Conservation (phyloP, 2,888 invertebrate genomes). For the Achlya flavicornis region DNA sequence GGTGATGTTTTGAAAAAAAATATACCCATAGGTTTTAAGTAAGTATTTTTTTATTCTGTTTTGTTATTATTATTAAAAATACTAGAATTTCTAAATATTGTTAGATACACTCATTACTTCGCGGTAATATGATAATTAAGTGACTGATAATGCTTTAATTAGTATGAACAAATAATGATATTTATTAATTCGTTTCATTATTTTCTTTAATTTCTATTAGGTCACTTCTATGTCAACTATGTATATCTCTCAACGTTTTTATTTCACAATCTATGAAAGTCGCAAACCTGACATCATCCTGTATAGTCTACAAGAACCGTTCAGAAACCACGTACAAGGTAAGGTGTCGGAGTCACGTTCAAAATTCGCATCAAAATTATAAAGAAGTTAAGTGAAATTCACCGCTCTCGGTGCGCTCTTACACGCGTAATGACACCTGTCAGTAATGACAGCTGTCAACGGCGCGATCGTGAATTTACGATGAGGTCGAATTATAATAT, state of each 20-base stretch:
- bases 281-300: constrained; percentile 25
- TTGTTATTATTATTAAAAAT: no score
- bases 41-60: background rate
- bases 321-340: constrained; percentile 41
- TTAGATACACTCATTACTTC: no score
- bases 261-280: no score
- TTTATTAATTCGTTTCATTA: no score
- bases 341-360: constrained; percentile 77
- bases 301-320: constrained; percentile 39
- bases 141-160: no score
- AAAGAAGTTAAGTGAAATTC: constrained; percentile 75
- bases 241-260: no score
- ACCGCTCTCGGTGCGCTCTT: constrained; percentile 36
- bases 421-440: constrained; percentile 55
- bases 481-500: constrained; percentile 36
- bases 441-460: constrained; percentile 56
- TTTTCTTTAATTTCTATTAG: no score
- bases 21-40: background rate
- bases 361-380: constrained; percentile 77
- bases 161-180: no score
- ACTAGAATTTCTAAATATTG: no score
- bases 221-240: no score
- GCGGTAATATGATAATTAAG: no score
- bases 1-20: constrained; percentile 27
- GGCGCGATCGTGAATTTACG: constrained; percentile 46